Base-by-base conservation (phyloP, 2,113 vertebrate species). In the Vanacampus margaritifer region DNA sequence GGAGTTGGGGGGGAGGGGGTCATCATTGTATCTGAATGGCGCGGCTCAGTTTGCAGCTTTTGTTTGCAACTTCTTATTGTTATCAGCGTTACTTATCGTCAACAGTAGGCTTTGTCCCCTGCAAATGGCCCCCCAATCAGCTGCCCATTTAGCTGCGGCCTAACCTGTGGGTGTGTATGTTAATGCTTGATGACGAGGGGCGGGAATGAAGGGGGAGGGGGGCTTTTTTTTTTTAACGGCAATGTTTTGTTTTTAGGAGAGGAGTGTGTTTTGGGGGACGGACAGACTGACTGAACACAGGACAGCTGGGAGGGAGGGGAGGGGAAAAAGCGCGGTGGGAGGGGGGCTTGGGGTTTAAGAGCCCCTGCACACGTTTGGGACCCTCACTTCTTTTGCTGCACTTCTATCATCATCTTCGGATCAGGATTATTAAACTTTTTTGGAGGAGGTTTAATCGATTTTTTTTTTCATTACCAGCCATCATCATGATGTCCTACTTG, bases 401-500 rank as follows among this genome's bases (percentile, higher is more conserved):
- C 37, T 3, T 17, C n/a, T 6, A 62, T 62, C 60, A 24, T 43
- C 39, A 41, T 62, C 57, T 59, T 62, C 36, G 35, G 39, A 23
- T 39, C 14, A 23, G 21, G 13, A 17, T 23, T 23, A 62, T 26
- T 9, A 12, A 57, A 43, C 39, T 8, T 8, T 41, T 61, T 16
- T 36, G 13, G 16, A 5, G 39, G 39, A 37, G 21, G 19, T 37
- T 39, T 23, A 17, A 60, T 65, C 56, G 50, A 69, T 57, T 66
- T 4, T 71, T 65, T 64, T 79, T 46, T 4, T 6, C 10, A 8
- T 37, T 48, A 32, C 21, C 48, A 65, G 35, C 26, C 14, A 82
- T 93, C 94, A 97, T 92, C 92, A 98, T 99, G 96, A 98, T 99
- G 96, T 97, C 96, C 90, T 99, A 98, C 93, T 90, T 98, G 88